Evolutionary conservation across 35 echinoderm and acorn worm genomes (phyloP).

Genomic region (Lytechinus pictus): DNA sequence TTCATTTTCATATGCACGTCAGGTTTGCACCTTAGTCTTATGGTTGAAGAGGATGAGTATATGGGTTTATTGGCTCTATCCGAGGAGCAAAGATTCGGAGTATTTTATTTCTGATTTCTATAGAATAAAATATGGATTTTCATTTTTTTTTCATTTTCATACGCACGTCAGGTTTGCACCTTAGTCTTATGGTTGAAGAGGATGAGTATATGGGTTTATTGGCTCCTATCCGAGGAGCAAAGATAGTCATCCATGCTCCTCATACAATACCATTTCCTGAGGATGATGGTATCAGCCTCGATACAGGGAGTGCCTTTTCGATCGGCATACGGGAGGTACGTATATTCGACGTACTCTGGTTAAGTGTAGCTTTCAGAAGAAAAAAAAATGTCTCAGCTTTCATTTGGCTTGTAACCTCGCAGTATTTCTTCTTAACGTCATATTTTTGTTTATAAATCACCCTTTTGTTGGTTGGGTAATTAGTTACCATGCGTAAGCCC

Average conservation of each 20-base stretch:
- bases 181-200: conserved; percentile 76
- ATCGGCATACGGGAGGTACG: conserved; percentile 70
- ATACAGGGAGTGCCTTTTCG: conserved; percentile 63
- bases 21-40: conserved; percentile 75
- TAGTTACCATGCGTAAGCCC: too few relatives aligned
- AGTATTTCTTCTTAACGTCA: too few relatives aligned
- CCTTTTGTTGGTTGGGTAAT: too few relatives aligned
- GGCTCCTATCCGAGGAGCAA: conserved; percentile 59
- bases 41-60: conserved; percentile 77
- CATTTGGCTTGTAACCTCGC: too few relatives aligned
- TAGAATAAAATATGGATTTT: too few relatives aligned
- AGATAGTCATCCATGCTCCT: conserved; percentile 54
- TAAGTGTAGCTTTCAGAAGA: too few relatives aligned
- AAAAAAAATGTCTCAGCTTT: too few relatives aligned
- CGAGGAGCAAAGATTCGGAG: conserved; percentile 64
- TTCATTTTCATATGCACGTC: neutral
- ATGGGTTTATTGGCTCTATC: conserved; percentile 66
- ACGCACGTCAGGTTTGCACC: conserved; percentile 53
- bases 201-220: conserved; percentile 77
- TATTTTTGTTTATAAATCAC: too few relatives aligned
- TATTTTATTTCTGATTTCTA: too few relatives aligned
- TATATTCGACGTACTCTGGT: neutral
- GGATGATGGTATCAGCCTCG: conserved; percentile 49
- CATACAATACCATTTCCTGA: conserved; percentile 49
- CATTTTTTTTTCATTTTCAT: too few relatives aligned